phyloP scores from a whole-genome alignment of 1,140 invertebrate genomes.

The Magallana gigas region DNA sequence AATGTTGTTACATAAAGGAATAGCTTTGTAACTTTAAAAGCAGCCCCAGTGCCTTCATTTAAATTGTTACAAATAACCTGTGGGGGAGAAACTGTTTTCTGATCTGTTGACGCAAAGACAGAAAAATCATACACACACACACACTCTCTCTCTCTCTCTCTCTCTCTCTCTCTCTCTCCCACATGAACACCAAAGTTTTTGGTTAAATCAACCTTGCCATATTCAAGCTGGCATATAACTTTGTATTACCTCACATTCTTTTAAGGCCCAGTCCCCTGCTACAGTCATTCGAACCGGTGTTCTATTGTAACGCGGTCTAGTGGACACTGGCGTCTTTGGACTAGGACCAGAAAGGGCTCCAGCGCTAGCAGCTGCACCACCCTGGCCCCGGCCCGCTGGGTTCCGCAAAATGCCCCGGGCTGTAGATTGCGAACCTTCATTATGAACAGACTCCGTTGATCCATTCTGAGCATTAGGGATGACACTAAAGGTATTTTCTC shows the following conservation, averaged over 20 bases:
- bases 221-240: background rate
- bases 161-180: no score
- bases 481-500: slow-evolving; percentile 11
- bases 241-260: slow-evolving; percentile 55
- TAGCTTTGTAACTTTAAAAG: background rate
- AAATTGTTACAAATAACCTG: no score
- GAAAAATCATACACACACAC: no score
- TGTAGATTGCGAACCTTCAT: background rate
- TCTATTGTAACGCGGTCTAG: slow-evolving; percentile 48
- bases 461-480: background rate
- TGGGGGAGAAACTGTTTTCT: no score
- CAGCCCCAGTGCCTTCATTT: no score
- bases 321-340: background rate
- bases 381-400: background rate
- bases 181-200: no score
- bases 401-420: background rate
- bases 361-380: background rate
- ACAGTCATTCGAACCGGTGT: slow-evolving; percentile 54
- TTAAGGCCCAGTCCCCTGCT: slow-evolving; percentile 54
- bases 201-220: no score
- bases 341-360: background rate
- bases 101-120: no score
- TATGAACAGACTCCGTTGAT: background rate
- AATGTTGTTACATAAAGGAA: background rate
- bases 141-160: no score